Evolutionary conservation across 2,888 invertebrate species (phyloP).

Genomic region (Drosophila cracens): DNA sequence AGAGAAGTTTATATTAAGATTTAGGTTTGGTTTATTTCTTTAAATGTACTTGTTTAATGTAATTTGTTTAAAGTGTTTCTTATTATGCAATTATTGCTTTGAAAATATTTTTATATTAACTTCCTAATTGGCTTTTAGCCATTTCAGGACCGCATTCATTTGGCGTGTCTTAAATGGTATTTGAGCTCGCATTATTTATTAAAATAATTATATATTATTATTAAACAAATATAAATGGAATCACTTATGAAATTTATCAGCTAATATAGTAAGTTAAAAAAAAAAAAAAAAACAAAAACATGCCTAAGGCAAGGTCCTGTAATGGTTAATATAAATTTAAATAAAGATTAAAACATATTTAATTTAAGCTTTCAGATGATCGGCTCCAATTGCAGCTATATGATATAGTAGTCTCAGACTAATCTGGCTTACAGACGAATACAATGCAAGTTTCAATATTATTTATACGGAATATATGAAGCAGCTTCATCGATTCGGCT

Average conservation of each 20-base stretch:
- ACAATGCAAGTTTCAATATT: not conserved
- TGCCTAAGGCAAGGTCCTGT: not conserved
- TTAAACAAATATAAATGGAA: not conserved
- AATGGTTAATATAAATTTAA: not conserved
- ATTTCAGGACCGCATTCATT: too few relatives aligned
- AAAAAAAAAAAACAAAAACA: too few relatives aligned
- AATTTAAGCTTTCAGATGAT: not conserved
- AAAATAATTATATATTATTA: too few relatives aligned
- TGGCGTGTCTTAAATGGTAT: too few relatives aligned
- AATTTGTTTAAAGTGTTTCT: not conserved
- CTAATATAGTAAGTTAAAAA: not conserved
- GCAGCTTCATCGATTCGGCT: not conserved
- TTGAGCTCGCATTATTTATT: not conserved
- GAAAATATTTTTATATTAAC: not conserved
- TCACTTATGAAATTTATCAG: not conserved
- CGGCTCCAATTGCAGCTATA: too few relatives aligned
- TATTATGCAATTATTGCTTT: not conserved
- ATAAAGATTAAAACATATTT: fast-evolving
- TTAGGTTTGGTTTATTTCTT: fast-evolving
- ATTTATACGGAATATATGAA: fast-evolving
- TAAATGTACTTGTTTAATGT: fast-evolving
- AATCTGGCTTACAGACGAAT: not conserved
- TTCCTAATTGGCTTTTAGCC: fast-evolving
- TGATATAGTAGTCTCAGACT: not conserved
- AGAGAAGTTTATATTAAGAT: fast-evolving